Percentiles rank a stretch among this genome's conserved stretches.
Conservation (phyloP, 1,140 invertebrate species). For the Adoxophyes honmai region DNA sequence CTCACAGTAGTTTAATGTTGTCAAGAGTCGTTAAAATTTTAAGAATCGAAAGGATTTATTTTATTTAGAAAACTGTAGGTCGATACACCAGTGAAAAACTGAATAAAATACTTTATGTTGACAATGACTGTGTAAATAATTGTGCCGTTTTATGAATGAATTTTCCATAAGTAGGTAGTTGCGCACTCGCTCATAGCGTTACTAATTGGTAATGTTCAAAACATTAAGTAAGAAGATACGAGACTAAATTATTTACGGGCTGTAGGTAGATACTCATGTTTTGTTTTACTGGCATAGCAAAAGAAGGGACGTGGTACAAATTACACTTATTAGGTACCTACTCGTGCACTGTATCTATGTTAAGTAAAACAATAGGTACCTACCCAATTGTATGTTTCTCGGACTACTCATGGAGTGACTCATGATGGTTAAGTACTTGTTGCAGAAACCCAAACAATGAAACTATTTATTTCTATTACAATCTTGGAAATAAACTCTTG, state of each 20-base stretch:
- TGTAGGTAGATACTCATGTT: not conserved
- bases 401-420: slow-evolving; percentile 69
- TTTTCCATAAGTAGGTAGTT: no score
- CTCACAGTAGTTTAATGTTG: no score
- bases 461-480: not conserved
- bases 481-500: not conserved
- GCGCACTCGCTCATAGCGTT: no score
- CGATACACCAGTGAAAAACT: no score
- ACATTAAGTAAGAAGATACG: no score
- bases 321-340: not conserved
- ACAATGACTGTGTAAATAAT: no score
- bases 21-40: no score
- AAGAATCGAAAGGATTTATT: no score
- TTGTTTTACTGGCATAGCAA: no score
- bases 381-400: slow-evolving; percentile 58
- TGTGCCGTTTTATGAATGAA: no score
- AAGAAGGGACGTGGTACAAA: not conserved
- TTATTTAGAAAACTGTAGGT: no score
- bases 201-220: not conserved
- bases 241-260: not conserved
- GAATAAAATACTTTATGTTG: no score
- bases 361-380: not conserved
- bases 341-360: not conserved
- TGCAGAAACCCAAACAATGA: slow-evolving; percentile 6
- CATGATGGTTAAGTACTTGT: slow-evolving; percentile 33